A percentile compares a stretch with the other conserved stretches of the same genome.
Evolutionary conservation across 2,888 invertebrate species (phyloP).

Genomic region (Nesidiocoris tenuis): DNA sequence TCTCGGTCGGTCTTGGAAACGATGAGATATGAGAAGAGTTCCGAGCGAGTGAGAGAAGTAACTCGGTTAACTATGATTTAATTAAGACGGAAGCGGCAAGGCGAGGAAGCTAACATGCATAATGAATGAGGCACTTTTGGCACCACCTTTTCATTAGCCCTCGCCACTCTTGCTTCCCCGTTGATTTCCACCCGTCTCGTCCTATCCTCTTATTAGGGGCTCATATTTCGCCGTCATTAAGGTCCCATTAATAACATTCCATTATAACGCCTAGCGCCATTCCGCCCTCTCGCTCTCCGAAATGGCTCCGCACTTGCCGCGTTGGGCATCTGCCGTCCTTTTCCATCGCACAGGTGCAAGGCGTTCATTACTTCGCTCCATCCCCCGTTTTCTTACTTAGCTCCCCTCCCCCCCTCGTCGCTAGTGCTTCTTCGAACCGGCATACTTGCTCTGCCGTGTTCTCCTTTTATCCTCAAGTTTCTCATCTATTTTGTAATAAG

Average conservation of each 20-base stretch:
- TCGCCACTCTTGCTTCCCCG: not conserved
- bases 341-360: constrained; percentile 35
- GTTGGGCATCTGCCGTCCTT: constrained; percentile 5
- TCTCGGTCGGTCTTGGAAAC: not conserved
- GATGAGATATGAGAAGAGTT: not conserved
- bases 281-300: constrained; percentile 5
- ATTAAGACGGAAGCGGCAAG: constrained; percentile 42
- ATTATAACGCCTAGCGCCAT: constrained; percentile 43
- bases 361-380: constrained; percentile 26
- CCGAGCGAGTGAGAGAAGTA: constrained; percentile 15
- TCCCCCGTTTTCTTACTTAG: not conserved
- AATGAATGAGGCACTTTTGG: constrained; percentile 46
- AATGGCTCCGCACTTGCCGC: not conserved
- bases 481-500: constrained; percentile 39
- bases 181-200: not conserved
- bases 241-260: constrained; percentile 45
- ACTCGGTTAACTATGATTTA: constrained; percentile 45
- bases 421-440: constrained; percentile 2
- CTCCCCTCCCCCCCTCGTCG: not conserved
- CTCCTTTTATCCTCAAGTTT: constrained; percentile 19
- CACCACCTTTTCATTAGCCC: constrained; percentile 45
- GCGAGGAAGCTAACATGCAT: constrained; percentile 44
- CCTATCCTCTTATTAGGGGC: constrained; percentile 42
- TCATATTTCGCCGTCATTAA: constrained; percentile 45
- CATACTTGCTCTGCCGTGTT: not conserved